Evolutionary conservation across 2,797 vertebrate species (phyloP), one percentile per base, ranked within the genome.

Genomic region (Alauda arvensis): DNA sequence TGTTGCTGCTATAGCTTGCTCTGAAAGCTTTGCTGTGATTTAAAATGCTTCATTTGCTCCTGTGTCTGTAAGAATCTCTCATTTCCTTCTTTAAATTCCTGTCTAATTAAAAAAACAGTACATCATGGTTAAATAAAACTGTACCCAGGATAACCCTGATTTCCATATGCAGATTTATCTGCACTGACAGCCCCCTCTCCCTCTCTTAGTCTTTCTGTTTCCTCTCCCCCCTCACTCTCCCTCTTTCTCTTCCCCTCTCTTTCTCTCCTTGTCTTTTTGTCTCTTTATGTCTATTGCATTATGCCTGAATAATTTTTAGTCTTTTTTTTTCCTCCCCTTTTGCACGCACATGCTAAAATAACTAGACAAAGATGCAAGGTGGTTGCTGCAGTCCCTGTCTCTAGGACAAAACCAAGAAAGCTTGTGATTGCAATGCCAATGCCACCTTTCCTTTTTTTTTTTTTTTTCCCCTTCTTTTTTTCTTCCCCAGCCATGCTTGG

Each of bases 101-200:
- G 88, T 96, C 96, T 96, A 97, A 97, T 98, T 97, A 97, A 97
- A 97, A 97, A 93, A 96, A 55, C 96, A 97, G 97, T 96, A 96
- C 97, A 96, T 97, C 95, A 95, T 96, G 96, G 96, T 98, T 98
- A 97, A 97, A 97, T 97, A 97, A 97, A 97, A 98, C 97, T 97
- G 97, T 97, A 98, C 97, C 95, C 97, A 97, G 96, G 96, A 97
- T 98, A 98, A 98, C 97, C 97, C 97, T 98, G 94, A 99, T 99
- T 99, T 98, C 98, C 98, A 99, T 99, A 99, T 99, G 98, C 98
- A 99, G 98, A 99, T 99, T 97, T 97, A 97, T 98, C 97, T 98
- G 97, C 97, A 96, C 97, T 97, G 97, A 98, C 97, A 98, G 97
- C 97, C 97, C 95, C 97, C 95, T 96, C 96, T 94, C 91, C 85